Evolutionary conservation across 92 coral and sea anemone genomes (phyloP).

Genomic region (Umimayanthus chanpuru): DNA sequence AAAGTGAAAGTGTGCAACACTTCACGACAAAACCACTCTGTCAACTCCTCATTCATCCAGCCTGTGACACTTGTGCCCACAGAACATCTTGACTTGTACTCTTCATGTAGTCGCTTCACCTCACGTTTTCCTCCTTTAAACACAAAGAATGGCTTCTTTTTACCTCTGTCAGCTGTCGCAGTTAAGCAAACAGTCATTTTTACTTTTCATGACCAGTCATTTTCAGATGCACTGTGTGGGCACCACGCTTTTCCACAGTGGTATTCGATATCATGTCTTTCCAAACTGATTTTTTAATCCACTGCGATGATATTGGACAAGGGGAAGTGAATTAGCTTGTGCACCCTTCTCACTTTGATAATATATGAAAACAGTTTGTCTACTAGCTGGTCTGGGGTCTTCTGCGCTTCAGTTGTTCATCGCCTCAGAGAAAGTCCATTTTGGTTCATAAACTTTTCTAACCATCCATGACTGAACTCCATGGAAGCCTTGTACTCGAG

Average conservation of each 20-base stretch:
- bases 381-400: constrained; percentile 39
- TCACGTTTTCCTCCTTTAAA: constrained; percentile 61
- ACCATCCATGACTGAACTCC: constrained; percentile 20
- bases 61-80: constrained; percentile 47
- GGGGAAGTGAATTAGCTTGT: constrained; percentile 1
- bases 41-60: constrained; percentile 59
- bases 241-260: constrained; percentile 53
- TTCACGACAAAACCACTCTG: constrained; percentile 48
- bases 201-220: constrained; percentile 52
- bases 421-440: constrained; percentile 52
- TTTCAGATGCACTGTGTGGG: constrained; percentile 51
- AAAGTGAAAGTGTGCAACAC: constrained; percentile 50
- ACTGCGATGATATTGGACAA: constrained; percentile 35
- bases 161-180: constrained; percentile 53
- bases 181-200: constrained; percentile 59
- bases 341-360: constrained; percentile 35
- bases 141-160: constrained; percentile 54
- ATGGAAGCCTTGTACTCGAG: neutral
- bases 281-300: constrained; percentile 1
- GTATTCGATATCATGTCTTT: constrained; percentile 47
- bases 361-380: constrained; percentile 39
- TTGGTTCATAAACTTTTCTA: constrained; percentile 46
- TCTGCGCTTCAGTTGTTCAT: constrained; percentile 49
- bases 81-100: constrained; percentile 46
- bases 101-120: constrained; percentile 48